Conservation (phyloP, 1,140 invertebrate genomes). For the Tetranychus cinnabarinus region DNA sequence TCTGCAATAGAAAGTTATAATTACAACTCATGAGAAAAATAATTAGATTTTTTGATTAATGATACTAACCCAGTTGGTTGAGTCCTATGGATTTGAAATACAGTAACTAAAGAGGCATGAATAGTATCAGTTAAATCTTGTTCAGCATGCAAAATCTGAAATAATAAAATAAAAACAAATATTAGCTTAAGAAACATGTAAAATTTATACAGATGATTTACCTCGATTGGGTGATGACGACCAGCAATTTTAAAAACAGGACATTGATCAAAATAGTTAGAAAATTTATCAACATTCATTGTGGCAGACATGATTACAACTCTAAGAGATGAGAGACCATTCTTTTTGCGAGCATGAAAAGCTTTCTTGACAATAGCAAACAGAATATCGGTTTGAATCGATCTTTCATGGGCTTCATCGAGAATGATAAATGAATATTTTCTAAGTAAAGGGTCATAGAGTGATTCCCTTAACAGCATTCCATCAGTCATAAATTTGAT, state of each 20-base stretch:
- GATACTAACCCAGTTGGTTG: constrained; percentile 45
- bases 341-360: constrained; percentile 39
- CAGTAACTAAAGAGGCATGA: constrained; percentile 42
- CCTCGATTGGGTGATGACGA: constrained; percentile 49
- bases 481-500: constrained; percentile 78
- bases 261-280: constrained; percentile 62
- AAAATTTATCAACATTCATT: constrained; percentile 81
- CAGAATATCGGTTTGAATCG: constrained; percentile 78
- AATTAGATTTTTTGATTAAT: not conserved
- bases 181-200: not conserved
- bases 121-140: constrained; percentile 61
- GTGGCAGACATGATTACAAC: constrained; percentile 79
- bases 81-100: constrained; percentile 71
- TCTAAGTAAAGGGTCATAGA: constrained; percentile 29
- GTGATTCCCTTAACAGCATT: constrained; percentile 70
- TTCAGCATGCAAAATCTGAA: constrained; percentile 42
- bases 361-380: constrained; percentile 56
- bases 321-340: constrained; percentile 14
- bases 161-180: not conserved
- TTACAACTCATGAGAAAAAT: not conserved
- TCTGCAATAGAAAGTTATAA: constrained; percentile 14
- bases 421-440: constrained; percentile 67
- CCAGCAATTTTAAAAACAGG: constrained; percentile 71
- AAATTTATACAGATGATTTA: constrained; percentile 12
- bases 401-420: constrained; percentile 93